A percentile compares a stretch with the other conserved stretches of the same genome.
These are phyloP conservation scores for Antheraea mylitta DNA, from an alignment of 1,140 invertebrate genomes.

Conservation along the genomic window DNA sequence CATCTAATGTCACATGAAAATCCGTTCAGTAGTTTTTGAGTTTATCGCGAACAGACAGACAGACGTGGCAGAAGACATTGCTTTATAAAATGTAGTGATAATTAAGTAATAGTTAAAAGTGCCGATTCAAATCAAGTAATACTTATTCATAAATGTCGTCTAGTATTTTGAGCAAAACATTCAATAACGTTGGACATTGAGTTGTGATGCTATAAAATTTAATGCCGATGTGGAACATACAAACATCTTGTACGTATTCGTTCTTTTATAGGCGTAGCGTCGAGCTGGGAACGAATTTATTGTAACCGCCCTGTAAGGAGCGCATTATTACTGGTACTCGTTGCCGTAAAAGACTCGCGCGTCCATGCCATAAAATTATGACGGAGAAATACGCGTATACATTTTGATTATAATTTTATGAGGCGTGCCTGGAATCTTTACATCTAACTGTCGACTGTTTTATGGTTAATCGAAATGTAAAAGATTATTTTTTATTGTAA, in stretches of 20 bases:
- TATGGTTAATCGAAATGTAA: not conserved
- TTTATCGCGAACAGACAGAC: too few relatives aligned
- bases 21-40: too few relatives aligned
- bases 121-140: not conserved
- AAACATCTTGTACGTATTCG: not conserved
- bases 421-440: not conserved
- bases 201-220: slow-evolving; percentile 5
- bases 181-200: not conserved
- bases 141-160: not conserved
- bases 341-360: slow-evolving; percentile 2
- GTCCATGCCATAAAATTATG: slow-evolving; percentile 6
- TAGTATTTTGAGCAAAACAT: not conserved
- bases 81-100: not conserved
- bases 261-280: not conserved
- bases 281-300: slow-evolving; percentile 5
- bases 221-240: slow-evolving; percentile 4
- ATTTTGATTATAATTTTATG: not conserved
- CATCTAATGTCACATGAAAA: too few relatives aligned
- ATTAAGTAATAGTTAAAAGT: not conserved
- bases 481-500: not conserved
- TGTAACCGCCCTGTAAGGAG: slow-evolving; percentile 8
- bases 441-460: not conserved
- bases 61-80: too few relatives aligned
- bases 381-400: not conserved
- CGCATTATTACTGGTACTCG: slow-evolving; percentile 3